phyloP scores from a whole-genome alignment of 2,888 invertebrate genomes.

The Erebia aethiops region DNA sequence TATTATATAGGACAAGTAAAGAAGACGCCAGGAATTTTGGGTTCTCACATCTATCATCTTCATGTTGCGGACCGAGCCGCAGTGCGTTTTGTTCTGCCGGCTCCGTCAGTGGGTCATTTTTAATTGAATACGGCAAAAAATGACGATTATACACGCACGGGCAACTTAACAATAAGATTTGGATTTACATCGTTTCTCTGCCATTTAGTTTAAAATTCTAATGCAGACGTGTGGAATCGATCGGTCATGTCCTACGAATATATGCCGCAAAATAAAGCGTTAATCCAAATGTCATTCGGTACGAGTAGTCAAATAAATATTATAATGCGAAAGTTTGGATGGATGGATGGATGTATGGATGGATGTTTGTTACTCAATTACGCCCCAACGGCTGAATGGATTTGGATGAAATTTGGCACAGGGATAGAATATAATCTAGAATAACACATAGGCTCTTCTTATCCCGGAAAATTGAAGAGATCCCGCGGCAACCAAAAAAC shows the following conservation, averaged over 20 bases:
- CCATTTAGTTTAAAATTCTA: constrained; percentile 40
- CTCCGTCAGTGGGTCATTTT: constrained; percentile 72
- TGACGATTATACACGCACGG: constrained; percentile 76
- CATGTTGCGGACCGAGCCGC: constrained; percentile 42
- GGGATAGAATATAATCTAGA: no score
- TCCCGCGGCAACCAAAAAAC: no score
- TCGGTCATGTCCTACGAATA: constrained; percentile 31
- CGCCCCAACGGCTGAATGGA: no score
- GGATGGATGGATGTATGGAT: no score
- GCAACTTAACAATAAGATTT: constrained; percentile 58
- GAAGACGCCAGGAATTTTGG: constrained; percentile 42
- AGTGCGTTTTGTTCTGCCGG: constrained; percentile 55
- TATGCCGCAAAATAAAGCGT: neutral
- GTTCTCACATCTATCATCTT: constrained; percentile 21
- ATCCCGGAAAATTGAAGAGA: no score
- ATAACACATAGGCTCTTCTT: no score
- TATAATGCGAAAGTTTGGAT: no score
- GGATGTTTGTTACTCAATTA: no score
- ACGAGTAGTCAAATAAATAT: no score
- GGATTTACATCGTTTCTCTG: constrained; percentile 52
- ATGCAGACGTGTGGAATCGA: constrained; percentile 37
- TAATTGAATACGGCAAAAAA: constrained; percentile 76
- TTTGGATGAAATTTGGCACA: no score
- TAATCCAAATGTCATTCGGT: neutral
- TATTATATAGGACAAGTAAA: constrained; percentile 24